Base-by-base conservation (phyloP, 2,113 vertebrate genomes). In the Myxocyprinus asiaticus region DNA sequence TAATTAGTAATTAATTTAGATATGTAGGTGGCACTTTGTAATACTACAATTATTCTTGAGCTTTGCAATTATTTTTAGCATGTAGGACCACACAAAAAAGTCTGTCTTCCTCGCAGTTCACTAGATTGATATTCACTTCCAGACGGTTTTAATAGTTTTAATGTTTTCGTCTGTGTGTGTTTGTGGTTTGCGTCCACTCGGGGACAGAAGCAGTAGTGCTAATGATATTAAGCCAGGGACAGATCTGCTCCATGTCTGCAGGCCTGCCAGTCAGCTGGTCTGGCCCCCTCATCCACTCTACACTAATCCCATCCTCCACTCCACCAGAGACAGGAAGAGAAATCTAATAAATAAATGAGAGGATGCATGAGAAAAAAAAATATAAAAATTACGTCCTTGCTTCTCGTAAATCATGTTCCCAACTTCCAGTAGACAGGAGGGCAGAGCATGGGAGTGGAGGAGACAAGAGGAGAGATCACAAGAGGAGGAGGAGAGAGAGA, bases 271-370 rank as follows among this genome's bases (percentile, higher is more conserved):
- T 90, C 92, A 91, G 87, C 91, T 90, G 88, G 91, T 91, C 91
- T 92, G 90, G 64, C 91, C 85, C 22, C 89, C 83, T 90, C 91
- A 89, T 88, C 91, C 92, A 92, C 91, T 91, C 91, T 92, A 90
- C 90, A 84, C 91, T 94, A 93, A 93, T 93, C 91, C 91, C 91
- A 92, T 94, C 91, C 90, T 84, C 87, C 90, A 89, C 90, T 89
- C 89, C 87, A 86, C 89, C 88, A 91, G 91, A 94, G 92, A 93
- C 93, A 93, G 92, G 92, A 94, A 94, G 93, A 85, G 90, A 82
- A 92, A 93, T 92, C 93, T 92, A 94, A 94, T 94, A 94, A 94
- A 94, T 94, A 94, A 94, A 94, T 94, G 92, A 94, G 92, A 94
- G 92, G 93, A 93, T 93, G 92, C 91, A 91, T 90, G 87, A 93